Evolutionary conservation across 2,797 vertebrate species (phyloP).

Genomic region (Cheracebus regulus): DNA sequence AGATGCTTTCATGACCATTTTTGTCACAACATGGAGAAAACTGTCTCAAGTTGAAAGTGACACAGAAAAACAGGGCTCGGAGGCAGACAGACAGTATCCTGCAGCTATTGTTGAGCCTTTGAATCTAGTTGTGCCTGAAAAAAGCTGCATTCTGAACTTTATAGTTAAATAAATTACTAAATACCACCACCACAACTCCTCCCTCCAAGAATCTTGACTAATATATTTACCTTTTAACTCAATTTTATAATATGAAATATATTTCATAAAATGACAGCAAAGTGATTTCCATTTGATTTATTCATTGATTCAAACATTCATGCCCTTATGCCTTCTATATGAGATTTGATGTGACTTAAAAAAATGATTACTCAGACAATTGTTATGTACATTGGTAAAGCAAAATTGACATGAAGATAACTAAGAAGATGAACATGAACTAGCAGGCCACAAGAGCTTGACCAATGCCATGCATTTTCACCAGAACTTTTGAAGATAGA

Average conservation of each 20-base stretch:
- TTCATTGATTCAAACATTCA: not conserved
- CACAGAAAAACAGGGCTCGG: not conserved
- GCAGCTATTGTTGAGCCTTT: not conserved
- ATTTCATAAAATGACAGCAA: constrained; percentile 42
- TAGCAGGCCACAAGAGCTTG: not conserved
- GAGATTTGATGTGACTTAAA: constrained; percentile 16
- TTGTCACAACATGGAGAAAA: not conserved
- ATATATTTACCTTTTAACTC: constrained; percentile 32
- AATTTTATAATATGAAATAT: not conserved
- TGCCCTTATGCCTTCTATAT: not conserved
- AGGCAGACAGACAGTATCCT: not conserved
- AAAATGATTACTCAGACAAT: constrained; percentile 1
- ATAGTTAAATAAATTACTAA: constrained; percentile 26
- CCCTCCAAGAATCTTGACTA: not conserved
- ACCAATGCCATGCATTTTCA: not conserved
- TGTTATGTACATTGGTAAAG: not conserved
- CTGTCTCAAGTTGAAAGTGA: constrained; percentile 20
- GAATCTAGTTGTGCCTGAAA: not conserved
- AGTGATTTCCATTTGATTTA: constrained; percentile 13
- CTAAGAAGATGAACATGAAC: not conserved
- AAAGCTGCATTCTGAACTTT: not conserved
- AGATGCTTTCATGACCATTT: not conserved
- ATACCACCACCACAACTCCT: not conserved
- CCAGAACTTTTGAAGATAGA: constrained; percentile 23
- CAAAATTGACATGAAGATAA: constrained; percentile 21